Conservation (phyloP, 2,113 vertebrate species). For the Holacanthus passer region DNA sequence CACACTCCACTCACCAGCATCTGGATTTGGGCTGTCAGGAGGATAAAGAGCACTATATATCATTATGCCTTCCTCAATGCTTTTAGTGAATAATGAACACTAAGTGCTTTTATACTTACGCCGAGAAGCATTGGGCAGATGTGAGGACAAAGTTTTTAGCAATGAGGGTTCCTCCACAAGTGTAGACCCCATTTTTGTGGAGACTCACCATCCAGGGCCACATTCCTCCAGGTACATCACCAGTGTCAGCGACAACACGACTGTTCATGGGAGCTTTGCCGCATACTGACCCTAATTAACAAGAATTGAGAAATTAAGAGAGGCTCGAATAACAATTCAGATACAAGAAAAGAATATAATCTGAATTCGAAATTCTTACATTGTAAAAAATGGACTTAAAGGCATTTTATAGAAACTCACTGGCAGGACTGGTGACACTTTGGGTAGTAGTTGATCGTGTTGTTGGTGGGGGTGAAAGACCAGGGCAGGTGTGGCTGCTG, state of each 20-base stretch:
- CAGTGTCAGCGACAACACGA: neutral
- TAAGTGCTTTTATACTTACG: conserved; percentile 42
- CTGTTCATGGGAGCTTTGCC: conserved; percentile 50
- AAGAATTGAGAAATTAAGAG: neutral
- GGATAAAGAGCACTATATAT: neutral
- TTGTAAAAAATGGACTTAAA: neutral
- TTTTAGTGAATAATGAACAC: accelerated
- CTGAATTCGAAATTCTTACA: neutral
- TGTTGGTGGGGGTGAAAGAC: neutral
- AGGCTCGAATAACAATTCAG: neutral
- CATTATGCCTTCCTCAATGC: neutral
- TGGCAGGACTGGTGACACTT: neutral
- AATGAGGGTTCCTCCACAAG: conserved; percentile 85
- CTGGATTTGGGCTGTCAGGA: conserved; percentile 44
- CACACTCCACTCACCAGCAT: conserved; percentile 61
- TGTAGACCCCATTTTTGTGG: conserved; percentile 38
- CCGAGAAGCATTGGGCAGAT: conserved; percentile 66
- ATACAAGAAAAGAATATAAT: neutral
- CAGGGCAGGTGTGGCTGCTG: conserved; percentile 49
- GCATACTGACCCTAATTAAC: conserved; percentile 51
- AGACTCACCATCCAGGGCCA: conserved; percentile 88
- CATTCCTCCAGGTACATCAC: conserved; percentile 26
- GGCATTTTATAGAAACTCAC: neutral
- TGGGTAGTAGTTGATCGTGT: neutral
- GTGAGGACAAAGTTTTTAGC: conserved; percentile 78